Percentiles rank a stretch among this genome's conserved stretches.
Conservation (phyloP, 2,797 vertebrate species). For the Acomys russatus region DNA sequence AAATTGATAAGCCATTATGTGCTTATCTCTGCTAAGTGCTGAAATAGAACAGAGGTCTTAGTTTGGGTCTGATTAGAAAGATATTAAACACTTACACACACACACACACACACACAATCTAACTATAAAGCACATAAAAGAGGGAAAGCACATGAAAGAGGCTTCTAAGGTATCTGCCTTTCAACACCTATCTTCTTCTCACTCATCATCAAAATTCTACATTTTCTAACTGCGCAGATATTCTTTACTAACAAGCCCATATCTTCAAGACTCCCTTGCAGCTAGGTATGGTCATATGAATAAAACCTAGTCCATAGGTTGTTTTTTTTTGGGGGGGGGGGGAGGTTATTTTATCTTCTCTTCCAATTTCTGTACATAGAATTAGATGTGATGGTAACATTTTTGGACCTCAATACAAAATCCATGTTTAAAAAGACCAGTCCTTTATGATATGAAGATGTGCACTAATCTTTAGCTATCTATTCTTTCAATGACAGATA, state of each 20-base stretch:
- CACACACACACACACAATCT: background rate
- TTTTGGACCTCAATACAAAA: background rate
- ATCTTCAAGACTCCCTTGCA: background rate
- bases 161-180: background rate
- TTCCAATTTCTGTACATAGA: background rate
- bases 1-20: background rate
- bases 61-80: background rate
- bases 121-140: background rate
- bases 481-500: background rate
- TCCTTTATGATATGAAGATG: background rate
- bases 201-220: background rate
- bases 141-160: background rate
- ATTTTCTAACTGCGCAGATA: background rate
- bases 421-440: background rate
- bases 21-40: background rate
- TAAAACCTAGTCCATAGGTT: background rate
- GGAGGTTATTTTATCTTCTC: background rate
- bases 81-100: background rate
- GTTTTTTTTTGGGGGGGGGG: background rate
- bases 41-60: background rate
- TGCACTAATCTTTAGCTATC: background rate
- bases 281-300: background rate
- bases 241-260: background rate
- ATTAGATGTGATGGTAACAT: background rate
- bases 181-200: background rate